These are phyloP conservation scores for Lasius platythorax DNA, from an alignment of 2,888 invertebrate species.

Conservation along the genomic window DNA sequence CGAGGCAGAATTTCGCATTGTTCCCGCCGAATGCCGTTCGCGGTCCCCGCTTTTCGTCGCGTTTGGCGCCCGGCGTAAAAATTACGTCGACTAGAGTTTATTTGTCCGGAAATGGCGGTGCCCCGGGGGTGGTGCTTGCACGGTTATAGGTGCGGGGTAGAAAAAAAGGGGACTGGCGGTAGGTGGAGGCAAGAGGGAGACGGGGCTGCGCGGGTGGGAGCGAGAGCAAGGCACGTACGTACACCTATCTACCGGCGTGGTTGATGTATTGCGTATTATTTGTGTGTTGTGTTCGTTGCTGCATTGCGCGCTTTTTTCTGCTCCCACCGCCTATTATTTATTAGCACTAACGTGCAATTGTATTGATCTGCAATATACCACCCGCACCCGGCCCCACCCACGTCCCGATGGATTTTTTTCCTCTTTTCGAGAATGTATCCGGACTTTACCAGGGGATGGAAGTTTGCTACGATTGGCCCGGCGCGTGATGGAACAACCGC, in stretches of 20 bases:
- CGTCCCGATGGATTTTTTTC: slow-evolving; percentile 84
- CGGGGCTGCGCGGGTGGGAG: slow-evolving; percentile 67
- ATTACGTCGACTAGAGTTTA: slow-evolving; percentile 90
- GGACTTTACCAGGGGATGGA: slow-evolving; percentile 85
- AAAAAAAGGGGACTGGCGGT: slow-evolving; percentile 83
- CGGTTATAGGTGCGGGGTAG: slow-evolving; percentile 82
- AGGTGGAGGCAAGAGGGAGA: slow-evolving; percentile 77
- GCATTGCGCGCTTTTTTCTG: slow-evolving; percentile 86
- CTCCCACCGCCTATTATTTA: slow-evolving; percentile 86
- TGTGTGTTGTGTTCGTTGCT: slow-evolving; percentile 86
- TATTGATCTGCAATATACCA: slow-evolving; percentile 86
- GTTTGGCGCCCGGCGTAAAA: slow-evolving; percentile 90
- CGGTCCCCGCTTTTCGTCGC: slow-evolving; percentile 84
- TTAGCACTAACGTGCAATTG: slow-evolving; percentile 86
- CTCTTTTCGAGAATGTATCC: slow-evolving; percentile 85
- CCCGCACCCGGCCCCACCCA: slow-evolving; percentile 81
- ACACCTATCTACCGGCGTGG: slow-evolving; percentile 81
- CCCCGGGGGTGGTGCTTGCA: slow-evolving; percentile 84
- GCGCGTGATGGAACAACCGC: slow-evolving; percentile 80
- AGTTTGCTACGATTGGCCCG: slow-evolving; percentile 84
- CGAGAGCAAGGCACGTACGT: slow-evolving; percentile 78
- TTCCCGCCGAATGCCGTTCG: slow-evolving; percentile 77
- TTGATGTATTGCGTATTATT: slow-evolving; percentile 86
- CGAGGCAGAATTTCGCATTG: slow-evolving; percentile 73
- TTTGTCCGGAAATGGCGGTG: slow-evolving; percentile 86